These are phyloP conservation scores for Leguminivora glycinivorella DNA, from an alignment of 1,140 invertebrate species.

Conservation along the genomic window DNA sequence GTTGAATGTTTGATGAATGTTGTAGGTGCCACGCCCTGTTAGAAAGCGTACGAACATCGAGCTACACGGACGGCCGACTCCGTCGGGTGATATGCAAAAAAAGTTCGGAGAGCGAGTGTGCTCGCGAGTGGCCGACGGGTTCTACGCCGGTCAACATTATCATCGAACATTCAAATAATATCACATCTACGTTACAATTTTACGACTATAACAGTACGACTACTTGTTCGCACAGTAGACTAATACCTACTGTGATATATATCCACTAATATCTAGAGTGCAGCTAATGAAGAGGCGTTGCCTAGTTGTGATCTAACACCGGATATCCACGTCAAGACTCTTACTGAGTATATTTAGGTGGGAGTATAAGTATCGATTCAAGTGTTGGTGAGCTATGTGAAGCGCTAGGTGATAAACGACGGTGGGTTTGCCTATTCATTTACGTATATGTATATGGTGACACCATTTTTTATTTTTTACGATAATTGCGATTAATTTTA, in stretches of 20 bases:
- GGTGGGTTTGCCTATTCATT: conserved; percentile 33
- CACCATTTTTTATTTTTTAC: conserved; percentile 3
- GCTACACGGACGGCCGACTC: conserved; percentile 30
- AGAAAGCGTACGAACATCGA: conserved; percentile 40
- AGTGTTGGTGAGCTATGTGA: conserved; percentile 46
- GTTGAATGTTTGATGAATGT: conserved; percentile 80
- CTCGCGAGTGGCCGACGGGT: conserved; percentile 16
- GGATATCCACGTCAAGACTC: conserved; percentile 23
- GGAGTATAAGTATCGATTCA: conserved; percentile 40
- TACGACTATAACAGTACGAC: conserved; percentile 16
- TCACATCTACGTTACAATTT: conserved; percentile 29
- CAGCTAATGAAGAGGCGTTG: conserved; percentile 22
- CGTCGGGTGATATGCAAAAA: background rate
- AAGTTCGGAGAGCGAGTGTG: conserved; percentile 7
- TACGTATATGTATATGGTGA: conserved; percentile 35
- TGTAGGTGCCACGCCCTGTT: conserved; percentile 48
- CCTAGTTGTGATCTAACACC: conserved; percentile 13
- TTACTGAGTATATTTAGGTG: conserved; percentile 23
- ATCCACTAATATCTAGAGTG: conserved; percentile 30
- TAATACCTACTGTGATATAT: conserved; percentile 27
- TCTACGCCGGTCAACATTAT: conserved; percentile 62
- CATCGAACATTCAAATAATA: conserved; percentile 74
- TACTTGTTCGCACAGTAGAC: conserved; percentile 29
- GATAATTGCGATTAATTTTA: conserved; percentile 23
- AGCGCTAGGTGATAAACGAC: conserved; percentile 46